Evolutionary conservation across 1,140 invertebrate species (phyloP).

Genomic region (Monomorium pharaonis): DNA sequence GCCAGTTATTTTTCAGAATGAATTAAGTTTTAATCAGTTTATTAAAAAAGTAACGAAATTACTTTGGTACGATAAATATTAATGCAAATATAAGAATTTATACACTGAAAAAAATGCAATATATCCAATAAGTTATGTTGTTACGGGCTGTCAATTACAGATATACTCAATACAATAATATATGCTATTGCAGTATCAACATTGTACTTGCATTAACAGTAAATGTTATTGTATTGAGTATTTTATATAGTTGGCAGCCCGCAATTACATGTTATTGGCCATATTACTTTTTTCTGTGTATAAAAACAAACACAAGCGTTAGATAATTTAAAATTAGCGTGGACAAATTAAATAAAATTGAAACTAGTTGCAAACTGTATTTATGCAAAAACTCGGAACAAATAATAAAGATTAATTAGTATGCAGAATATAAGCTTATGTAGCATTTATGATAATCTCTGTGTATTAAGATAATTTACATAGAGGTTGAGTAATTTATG

Average conservation of each 20-base stretch:
- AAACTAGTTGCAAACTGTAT: not conserved
- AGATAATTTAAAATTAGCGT: not conserved
- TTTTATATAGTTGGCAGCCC: too few species aligned
- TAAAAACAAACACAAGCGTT: not conserved
- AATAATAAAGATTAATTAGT: not conserved
- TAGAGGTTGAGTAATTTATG: not conserved
- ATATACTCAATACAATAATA: too few species aligned
- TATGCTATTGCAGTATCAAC: too few species aligned
- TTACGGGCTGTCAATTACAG: too few species aligned
- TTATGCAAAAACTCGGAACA: not conserved
- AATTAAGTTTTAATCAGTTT: constrained; percentile 17
- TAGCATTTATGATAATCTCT: not conserved
- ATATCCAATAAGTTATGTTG: too few species aligned
- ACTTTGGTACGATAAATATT: not conserved
- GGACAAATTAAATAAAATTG: not conserved
- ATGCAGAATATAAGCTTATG: not conserved
- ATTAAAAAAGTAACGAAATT: not conserved
- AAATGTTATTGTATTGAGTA: too few species aligned
- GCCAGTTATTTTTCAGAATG: constrained; percentile 28
- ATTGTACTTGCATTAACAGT: too few species aligned
- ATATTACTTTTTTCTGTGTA: too few species aligned
- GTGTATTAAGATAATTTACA: not conserved
- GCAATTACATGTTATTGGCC: too few species aligned
- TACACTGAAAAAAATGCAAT: too few species aligned
- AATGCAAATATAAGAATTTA: not conserved